Conservation (phyloP, 2,888 invertebrate species). For the Dicyrtomina minuta region DNA sequence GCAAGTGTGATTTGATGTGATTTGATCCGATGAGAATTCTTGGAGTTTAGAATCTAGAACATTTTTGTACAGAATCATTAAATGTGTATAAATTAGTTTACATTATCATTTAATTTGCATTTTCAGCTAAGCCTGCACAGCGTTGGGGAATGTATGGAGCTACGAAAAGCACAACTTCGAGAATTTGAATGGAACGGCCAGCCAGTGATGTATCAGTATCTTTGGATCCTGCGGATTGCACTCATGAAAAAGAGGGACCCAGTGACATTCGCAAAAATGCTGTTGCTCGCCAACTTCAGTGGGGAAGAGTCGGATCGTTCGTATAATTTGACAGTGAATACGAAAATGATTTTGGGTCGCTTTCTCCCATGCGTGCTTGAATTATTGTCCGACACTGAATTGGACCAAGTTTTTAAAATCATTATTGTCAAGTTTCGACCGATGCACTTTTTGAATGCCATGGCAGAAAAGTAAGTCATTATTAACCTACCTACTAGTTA, state of each 20-base stretch:
- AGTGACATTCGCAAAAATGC: neutral
- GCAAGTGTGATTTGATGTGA: too few relatives aligned
- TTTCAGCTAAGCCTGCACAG: constrained; percentile 1
- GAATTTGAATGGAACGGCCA: neutral
- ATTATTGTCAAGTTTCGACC: neutral
- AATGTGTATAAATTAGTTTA: too few relatives aligned
- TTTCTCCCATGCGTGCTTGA: neutral
- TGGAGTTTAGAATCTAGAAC: too few relatives aligned
- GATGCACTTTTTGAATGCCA: neutral
- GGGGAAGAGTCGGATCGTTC: neutral
- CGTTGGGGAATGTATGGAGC: neutral
- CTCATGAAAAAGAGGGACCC: neutral
- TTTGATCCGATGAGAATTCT: too few relatives aligned
- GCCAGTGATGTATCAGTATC: neutral
- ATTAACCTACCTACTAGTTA: too few relatives aligned
- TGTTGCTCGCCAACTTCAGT: neutral
- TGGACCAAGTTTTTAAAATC: neutral
- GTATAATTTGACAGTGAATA: neutral
- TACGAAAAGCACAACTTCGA: neutral
- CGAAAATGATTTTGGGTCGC: neutral
- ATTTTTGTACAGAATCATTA: too few relatives aligned
- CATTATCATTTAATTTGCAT: too few relatives aligned
- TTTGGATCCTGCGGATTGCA: neutral
- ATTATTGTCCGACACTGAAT: neutral
- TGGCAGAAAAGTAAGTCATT: neutral